Evolutionary conservation across 1,140 invertebrate genomes (phyloP).

Genomic region (Drosophila virilis): DNA sequence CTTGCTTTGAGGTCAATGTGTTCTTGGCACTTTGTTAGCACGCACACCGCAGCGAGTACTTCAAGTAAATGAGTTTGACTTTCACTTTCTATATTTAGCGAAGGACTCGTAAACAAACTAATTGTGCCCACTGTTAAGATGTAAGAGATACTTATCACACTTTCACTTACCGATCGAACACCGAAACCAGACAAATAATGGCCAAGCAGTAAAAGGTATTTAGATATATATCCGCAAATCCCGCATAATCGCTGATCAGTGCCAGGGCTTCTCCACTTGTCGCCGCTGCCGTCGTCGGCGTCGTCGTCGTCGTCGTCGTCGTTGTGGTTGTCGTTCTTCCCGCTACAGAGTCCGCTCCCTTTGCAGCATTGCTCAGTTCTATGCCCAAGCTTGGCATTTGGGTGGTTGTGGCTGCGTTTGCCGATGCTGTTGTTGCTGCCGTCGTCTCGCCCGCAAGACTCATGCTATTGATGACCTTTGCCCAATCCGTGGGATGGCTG

Average conservation of each 20-base stretch:
- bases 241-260: conserved; percentile 73
- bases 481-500: conserved; percentile 81
- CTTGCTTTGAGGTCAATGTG: conserved; percentile 75
- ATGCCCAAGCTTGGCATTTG: conserved; percentile 41
- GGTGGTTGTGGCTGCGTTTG: conserved; percentile 10
- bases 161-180: conserved; percentile 82
- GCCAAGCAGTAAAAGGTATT: conserved; percentile 84
- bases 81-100: conserved; percentile 61
- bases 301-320: conserved; percentile 10
- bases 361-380: conserved; percentile 31
- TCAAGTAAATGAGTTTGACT: conserved; percentile 52
- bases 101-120: conserved; percentile 54
- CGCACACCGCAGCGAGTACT: conserved; percentile 48
- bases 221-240: conserved; percentile 80
- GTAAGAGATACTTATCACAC: not conserved
- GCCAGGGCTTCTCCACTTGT: conserved; percentile 53
- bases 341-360: conserved; percentile 6
- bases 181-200: conserved; percentile 81
- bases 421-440: conserved; percentile 27
- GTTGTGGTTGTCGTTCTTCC: conserved; percentile 11
- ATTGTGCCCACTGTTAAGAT: conserved; percentile 38
- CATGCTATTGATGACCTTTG: conserved; percentile 74
- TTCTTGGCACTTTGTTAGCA: conserved; percentile 51
- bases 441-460: conserved; percentile 78
- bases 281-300: not conserved